These are phyloP conservation scores for Drosophila guanche DNA, from an alignment of 1,140 invertebrate species.

Conservation along the genomic window DNA sequence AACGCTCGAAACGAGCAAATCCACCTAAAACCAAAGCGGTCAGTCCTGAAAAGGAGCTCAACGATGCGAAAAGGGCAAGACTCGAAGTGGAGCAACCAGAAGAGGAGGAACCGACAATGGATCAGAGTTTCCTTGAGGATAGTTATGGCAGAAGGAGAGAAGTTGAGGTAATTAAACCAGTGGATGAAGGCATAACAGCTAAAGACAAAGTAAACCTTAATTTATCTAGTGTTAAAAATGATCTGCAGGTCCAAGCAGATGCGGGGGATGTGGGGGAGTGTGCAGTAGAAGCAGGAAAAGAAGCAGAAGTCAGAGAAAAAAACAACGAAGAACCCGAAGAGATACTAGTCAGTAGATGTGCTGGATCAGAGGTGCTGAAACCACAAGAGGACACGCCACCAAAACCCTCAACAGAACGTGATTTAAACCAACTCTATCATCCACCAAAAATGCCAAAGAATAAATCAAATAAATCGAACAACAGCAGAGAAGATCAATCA, in stretches of 20 bases:
- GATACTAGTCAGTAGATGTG: not conserved
- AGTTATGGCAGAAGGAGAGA: not conserved
- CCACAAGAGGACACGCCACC: not conserved
- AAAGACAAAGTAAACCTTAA: slow-evolving; percentile 30
- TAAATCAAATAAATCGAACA: slow-evolving; percentile 17
- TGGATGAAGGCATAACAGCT: not conserved
- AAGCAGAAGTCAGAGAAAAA: not conserved
- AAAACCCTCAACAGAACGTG: slow-evolving; percentile 32
- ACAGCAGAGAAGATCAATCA: slow-evolving; percentile 12
- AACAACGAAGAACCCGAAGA: not conserved
- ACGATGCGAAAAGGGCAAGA: slow-evolving; percentile 8
- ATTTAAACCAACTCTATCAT: slow-evolving; percentile 56
- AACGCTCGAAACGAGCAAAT: slow-evolving; percentile 50
- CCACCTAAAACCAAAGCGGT: slow-evolving; percentile 5
- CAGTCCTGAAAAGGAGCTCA: too few relatives aligned
- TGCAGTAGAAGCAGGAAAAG: not conserved
- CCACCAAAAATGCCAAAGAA: slow-evolving; percentile 61
- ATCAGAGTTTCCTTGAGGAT: slow-evolving; percentile 13
- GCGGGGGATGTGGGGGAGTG: not conserved
- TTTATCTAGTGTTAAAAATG: slow-evolving; percentile 35
- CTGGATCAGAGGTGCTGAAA: not conserved
- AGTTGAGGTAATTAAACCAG: slow-evolving; percentile 23
- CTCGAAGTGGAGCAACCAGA: not conserved
- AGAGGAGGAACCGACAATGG: not conserved
- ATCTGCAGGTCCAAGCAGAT: slow-evolving; percentile 29